These are phyloP conservation scores for Grammomys dolichurus DNA, from an alignment of 2,113 vertebrate species.

Conservation along the genomic window DNA sequence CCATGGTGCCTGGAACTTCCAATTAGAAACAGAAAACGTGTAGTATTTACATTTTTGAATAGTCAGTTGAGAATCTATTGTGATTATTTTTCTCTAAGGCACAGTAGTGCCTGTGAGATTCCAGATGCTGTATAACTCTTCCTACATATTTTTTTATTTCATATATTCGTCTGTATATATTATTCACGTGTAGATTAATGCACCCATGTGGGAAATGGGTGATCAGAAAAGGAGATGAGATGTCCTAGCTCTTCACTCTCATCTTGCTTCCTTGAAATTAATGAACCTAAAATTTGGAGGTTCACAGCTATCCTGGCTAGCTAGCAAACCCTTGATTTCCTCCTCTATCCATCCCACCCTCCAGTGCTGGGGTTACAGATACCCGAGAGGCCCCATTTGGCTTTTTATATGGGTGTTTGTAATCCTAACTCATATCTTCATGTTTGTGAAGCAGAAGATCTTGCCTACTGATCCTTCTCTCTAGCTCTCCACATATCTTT, in stretches of 20 bases:
- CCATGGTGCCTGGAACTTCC: constrained; percentile 12
- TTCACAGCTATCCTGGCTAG: background rate
- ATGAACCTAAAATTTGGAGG: background rate
- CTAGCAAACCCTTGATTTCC: background rate
- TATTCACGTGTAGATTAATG: background rate
- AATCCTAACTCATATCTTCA: background rate
- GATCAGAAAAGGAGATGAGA: background rate
- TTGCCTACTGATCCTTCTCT: background rate
- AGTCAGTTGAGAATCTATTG: background rate
- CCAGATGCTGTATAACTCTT: background rate
- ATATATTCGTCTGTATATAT: background rate
- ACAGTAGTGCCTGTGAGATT: background rate
- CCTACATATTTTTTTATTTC: background rate
- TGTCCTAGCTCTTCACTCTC: background rate
- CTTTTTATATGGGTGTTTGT: background rate
- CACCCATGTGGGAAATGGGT: rapidly evolving
- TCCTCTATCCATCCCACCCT: no score
- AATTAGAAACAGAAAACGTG: constrained; percentile 52
- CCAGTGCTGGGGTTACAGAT: no score
- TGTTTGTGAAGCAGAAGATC: background rate
- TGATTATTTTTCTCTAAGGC: background rate
- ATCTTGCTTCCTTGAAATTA: background rate
- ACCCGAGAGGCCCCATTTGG: background rate
- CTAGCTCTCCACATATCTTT: background rate
- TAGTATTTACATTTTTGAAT: constrained; percentile 36